Conservation (phyloP, 2,888 invertebrate species). For the Dascillus cervinus region DNA sequence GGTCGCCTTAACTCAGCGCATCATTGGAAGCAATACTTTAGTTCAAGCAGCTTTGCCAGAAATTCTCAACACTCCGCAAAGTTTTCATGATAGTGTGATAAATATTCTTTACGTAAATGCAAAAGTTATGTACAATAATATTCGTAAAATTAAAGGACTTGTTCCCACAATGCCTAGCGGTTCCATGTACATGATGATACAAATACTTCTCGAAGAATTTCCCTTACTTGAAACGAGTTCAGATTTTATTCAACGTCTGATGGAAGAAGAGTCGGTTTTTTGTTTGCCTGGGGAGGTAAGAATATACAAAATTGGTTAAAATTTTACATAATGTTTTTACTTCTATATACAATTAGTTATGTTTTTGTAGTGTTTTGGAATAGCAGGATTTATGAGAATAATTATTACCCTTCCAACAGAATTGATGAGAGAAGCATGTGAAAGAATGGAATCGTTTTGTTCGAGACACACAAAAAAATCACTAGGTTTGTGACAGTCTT, state of each 20-base stretch:
- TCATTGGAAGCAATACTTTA: slow-evolving; percentile 85
- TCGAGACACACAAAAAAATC: no score
- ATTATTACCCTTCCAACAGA: slow-evolving; percentile 89
- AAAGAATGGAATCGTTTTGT: slow-evolving; percentile 78
- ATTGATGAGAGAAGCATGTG: slow-evolving; percentile 77
- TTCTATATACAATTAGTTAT: no score
- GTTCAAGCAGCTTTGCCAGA: slow-evolving; percentile 85
- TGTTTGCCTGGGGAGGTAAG: slow-evolving; percentile 89
- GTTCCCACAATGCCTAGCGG: slow-evolving; percentile 89
- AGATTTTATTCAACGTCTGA: slow-evolving; percentile 79
- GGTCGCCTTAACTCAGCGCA: slow-evolving; percentile 64
- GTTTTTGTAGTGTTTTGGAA: slow-evolving; percentile 73
- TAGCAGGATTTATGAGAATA: slow-evolving; percentile 85
- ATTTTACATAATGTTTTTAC: no score
- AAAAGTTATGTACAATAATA: slow-evolving; percentile 60
- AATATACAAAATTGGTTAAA: slow-evolving; percentile 28
- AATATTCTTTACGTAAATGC: slow-evolving; percentile 69
- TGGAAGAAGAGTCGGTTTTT: slow-evolving; percentile 93
- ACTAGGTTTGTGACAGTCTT: no score
- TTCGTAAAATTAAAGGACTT: slow-evolving; percentile 69
- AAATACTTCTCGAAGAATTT: slow-evolving; percentile 69
- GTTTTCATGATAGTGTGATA: slow-evolving; percentile 73
- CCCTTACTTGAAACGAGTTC: slow-evolving; percentile 72
- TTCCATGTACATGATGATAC: slow-evolving; percentile 99
- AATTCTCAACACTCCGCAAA: slow-evolving; percentile 79